Base-by-base conservation (phyloP, 2,888 invertebrate genomes). In the Notodonta ziczac region DNA sequence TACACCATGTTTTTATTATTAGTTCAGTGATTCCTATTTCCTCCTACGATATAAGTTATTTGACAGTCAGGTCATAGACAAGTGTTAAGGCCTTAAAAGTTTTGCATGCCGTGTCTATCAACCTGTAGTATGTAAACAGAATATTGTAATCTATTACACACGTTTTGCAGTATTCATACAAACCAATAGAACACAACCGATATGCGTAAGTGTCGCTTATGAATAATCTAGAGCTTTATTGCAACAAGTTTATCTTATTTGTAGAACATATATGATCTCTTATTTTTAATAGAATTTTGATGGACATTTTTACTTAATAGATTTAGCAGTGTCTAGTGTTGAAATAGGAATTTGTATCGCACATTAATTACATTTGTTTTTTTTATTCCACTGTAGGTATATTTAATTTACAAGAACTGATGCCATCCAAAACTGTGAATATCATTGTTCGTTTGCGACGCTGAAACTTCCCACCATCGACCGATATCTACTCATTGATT, bases 251-350 rank as follows among this genome's bases (percentile, higher is more conserved):
- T 90, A 88, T 88, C 87, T 89, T 90, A 88, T 87, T 91, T 88
- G 88, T 91, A 86, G 87, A 87, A 89, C 86, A 87, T 86, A 84
- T 81, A 87, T 92, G 93, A 93, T 93, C 93, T 93, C 93, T 90
- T 91, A 91, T 89, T 91, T 76, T 88, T 91, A 92, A 89, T 91
- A 88, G 84, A 88, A 88, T 90, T 91, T 91, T 91, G 90, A 91
- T 90, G 91, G 91, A 90, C 91, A 88, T 91, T 91, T 90, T 92
- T 93, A 93, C 92, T 92, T 93, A 91, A 90, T 92, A 92, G 89
- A 82, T 85, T 84, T 91, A 91, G 86, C 86, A 75, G 83, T 86
- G 83, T 86, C 84, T 88, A 89, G 84, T 77, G 69, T 85, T 85
- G 83, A 80, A 81, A 82, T 89, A 88, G 84, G 76, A 76, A 73